These are phyloP conservation scores for Lithophane ornitopus DNA, from an alignment of 2,888 invertebrate genomes.

Conservation along the genomic window DNA sequence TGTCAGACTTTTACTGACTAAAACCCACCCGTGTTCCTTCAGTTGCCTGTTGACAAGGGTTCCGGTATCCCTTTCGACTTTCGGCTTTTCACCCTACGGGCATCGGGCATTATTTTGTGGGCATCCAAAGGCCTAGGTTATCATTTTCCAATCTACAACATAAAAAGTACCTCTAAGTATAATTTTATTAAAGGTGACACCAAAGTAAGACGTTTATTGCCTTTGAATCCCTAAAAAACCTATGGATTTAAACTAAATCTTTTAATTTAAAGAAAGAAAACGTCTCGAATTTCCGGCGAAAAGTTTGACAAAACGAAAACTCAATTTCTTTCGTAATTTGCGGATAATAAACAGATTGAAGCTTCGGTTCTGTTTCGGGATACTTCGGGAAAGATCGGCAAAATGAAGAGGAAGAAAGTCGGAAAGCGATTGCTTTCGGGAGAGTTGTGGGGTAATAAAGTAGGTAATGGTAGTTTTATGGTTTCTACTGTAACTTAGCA, in stretches of 20 bases:
- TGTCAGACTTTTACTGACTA: too few relatives aligned
- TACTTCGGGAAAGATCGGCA: slow-evolving; percentile 31
- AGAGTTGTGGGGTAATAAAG: slow-evolving; percentile 34
- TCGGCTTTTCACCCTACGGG: too few relatives aligned
- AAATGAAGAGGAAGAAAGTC: not conserved
- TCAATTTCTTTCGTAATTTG: slow-evolving; percentile 53
- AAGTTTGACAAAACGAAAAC: slow-evolving; percentile 48
- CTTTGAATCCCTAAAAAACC: slow-evolving; percentile 32
- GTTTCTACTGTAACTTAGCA: slow-evolving; percentile 5
- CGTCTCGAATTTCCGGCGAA: slow-evolving; percentile 24
- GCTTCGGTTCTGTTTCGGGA: slow-evolving; percentile 23
- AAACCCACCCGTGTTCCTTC: too few relatives aligned
- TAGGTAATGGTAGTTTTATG: slow-evolving; percentile 36
- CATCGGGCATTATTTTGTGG: not conserved
- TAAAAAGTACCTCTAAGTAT: not conserved
- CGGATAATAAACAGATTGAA: slow-evolving; percentile 54
- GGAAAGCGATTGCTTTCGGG: slow-evolving; percentile 13
- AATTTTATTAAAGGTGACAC: slow-evolving; percentile 15
- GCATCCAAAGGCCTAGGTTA: not conserved
- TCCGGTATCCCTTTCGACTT: too few relatives aligned
- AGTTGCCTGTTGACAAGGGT: too few relatives aligned
- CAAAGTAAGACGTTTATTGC: slow-evolving; percentile 29
- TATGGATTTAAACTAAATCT: slow-evolving; percentile 37
- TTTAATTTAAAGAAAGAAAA: slow-evolving; percentile 43
- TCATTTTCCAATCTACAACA: not conserved